These are phyloP conservation scores for Erythrolamprus reginae DNA, from an alignment of 2,113 vertebrate species.

Conservation along the genomic window DNA sequence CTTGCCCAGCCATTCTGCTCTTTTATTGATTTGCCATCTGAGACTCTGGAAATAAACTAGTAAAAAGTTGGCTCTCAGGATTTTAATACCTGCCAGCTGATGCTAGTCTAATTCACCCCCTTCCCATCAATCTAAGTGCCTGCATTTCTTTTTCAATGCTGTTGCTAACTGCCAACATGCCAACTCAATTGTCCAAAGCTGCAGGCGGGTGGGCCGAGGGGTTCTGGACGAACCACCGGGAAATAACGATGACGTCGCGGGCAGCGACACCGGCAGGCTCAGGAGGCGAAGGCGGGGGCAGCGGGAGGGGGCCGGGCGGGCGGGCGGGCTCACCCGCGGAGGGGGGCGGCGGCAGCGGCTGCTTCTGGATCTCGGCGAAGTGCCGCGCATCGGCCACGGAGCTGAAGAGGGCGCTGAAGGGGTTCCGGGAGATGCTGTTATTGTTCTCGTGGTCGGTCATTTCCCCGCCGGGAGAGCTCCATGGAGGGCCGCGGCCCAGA, in stretches of 20 bases:
- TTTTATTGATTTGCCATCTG: background rate
- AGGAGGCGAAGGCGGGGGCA: no score
- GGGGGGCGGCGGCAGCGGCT: slow-evolving; percentile 75
- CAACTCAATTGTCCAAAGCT: background rate
- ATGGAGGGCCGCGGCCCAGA: slow-evolving; percentile 61
- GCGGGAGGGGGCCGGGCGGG: no score
- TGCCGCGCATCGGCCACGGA: slow-evolving; percentile 93
- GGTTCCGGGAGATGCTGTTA: slow-evolving; percentile 91
- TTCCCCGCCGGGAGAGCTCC: slow-evolving; percentile 75
- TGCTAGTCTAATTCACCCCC: background rate
- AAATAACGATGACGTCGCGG: no score
- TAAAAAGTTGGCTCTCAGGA: background rate
- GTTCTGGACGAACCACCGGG: no score
- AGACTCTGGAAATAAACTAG: background rate
- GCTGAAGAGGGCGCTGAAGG: slow-evolving; percentile 95
- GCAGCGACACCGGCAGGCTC: no score
- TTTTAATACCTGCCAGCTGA: background rate
- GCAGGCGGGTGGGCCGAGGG: no score
- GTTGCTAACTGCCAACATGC: background rate
- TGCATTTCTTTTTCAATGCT: background rate
- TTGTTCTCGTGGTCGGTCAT: slow-evolving; percentile 99
- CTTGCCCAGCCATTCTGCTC: no score
- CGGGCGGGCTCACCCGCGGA: slow-evolving; percentile 78
- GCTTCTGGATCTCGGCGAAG: slow-evolving; percentile 87
- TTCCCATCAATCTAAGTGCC: background rate